A percentile compares a stretch with the other conserved stretches of the same genome.
Conservation (phyloP, 2,113 vertebrate genomes). For the Atherinomorus stipes region DNA sequence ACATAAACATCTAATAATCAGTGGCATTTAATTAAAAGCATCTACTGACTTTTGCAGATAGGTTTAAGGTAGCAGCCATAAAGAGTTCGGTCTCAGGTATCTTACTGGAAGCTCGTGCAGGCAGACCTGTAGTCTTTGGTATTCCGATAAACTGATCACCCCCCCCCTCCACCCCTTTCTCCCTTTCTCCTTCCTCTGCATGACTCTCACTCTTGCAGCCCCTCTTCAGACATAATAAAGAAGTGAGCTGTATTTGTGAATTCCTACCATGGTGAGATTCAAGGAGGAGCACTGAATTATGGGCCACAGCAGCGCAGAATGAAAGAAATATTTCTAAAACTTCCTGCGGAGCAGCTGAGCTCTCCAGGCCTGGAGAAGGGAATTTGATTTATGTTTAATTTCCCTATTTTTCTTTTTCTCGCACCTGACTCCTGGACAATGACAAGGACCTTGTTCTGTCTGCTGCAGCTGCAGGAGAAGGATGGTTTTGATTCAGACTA, state of each 20-base stretch:
- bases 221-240: conserved; percentile 55
- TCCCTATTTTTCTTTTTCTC: conserved; percentile 45
- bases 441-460: conserved; percentile 24
- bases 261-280: conserved; percentile 38
- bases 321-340: conserved; percentile 63
- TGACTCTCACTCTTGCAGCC: conserved; percentile 10
- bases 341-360: conserved; percentile 69
- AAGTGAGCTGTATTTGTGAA: conserved; percentile 51
- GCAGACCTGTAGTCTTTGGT: conserved; percentile 21
- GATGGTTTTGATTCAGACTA: neutral
- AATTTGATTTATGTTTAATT: conserved; percentile 74
- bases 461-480: conserved; percentile 53
- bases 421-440: conserved; percentile 71
- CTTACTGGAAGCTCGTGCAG: neutral
- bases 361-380: conserved; percentile 30
- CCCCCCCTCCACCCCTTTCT: neutral
- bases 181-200: neutral
- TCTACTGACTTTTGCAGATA: conserved; percentile 12
- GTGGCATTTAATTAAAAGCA: conserved; percentile 47
- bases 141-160: conserved; percentile 37
- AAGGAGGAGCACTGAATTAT: conserved; percentile 64
- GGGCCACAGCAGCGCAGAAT: conserved; percentile 35
- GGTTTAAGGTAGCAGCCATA: conserved; percentile 11
- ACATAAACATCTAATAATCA: conserved; percentile 39
- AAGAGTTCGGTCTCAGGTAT: conserved; percentile 5